Base-by-base conservation (phyloP, 2,888 invertebrate species). In the Phrixothrix hirtus region DNA sequence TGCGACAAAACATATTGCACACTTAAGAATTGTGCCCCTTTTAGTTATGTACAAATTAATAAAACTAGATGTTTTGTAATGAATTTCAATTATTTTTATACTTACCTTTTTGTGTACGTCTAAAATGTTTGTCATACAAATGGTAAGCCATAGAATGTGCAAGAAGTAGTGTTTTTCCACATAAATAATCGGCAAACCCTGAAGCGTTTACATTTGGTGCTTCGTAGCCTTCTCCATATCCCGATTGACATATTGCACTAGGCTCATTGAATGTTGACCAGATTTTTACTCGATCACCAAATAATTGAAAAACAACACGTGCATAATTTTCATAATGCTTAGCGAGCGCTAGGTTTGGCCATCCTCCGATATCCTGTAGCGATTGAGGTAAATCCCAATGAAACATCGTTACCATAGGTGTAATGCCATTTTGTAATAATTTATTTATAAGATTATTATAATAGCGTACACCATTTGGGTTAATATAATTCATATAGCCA, bases 251-350 rank as follows among this genome's bases (percentile, higher is more conserved):
- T 31, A 80, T 78, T 61, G 80, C 77, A 76, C 78, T 80, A 1
- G 89, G 89, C 67, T 90, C 90, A 68, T 90, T 90, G 59, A 90
- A 82, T 0, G 90, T 90, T 7, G 87, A 82, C 89, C 90, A 90
- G 52, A 12, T 36, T 75, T n/a, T n/a, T n/a, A n/a, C n/a, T n/a
- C n/a, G n/a, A n/a, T n/a, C n/a, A n/a, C n/a, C n/a, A n/a, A n/a
- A n/a, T n/a, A n/a, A n/a, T n/a, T n/a, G n/a, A n/a, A n/a, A n/a
- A n/a, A n/a, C n/a, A n/a, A n/a, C n/a, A 61, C 72, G 73, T 0
- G 83, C 81, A 47, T 81, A 84, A 58, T 82, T 80, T 2, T 72
- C 74, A 63, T 82, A 85, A 15, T 27, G 31, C 2, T 29, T 16
- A 4, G 29, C 16, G 3, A 41, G n/a, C n/a, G 2, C n/a, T 3